phyloP scores from a whole-genome alignment of 2,797 vertebrate genomes.

The Pogoniulus pusillus region DNA sequence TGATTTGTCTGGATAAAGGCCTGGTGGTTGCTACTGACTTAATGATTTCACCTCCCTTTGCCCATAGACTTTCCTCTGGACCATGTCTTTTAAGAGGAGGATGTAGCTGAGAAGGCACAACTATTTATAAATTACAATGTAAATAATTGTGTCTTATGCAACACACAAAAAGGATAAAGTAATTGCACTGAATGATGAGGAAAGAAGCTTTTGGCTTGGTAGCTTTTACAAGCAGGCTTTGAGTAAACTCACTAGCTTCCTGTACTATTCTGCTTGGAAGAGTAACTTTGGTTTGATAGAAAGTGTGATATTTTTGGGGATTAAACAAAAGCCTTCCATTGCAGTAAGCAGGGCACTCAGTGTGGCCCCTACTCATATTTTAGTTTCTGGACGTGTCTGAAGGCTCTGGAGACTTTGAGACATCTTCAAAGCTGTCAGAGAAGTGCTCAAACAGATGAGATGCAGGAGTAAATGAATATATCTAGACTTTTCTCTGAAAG shows the following conservation, averaged over 20 bases:
- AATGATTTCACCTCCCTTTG: background rate
- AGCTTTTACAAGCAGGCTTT: background rate
- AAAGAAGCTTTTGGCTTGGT: background rate
- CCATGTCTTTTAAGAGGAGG: background rate
- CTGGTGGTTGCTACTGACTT: background rate
- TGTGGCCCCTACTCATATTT: background rate
- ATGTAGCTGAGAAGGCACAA: background rate
- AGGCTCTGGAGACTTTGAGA: background rate
- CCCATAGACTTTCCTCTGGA: background rate
- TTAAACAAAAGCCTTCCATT: background rate
- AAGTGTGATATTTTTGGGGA: background rate
- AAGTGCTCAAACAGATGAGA: background rate
- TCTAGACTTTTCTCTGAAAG: background rate
- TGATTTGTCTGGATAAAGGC: background rate
- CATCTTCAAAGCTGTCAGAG: background rate
- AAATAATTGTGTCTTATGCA: slow-evolving; percentile 16
- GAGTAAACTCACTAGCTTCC: background rate
- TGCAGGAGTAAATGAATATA: background rate
- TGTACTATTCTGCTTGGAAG: background rate
- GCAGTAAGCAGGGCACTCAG: background rate
- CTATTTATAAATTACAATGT: slow-evolving; percentile 13
- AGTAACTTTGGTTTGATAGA: background rate
- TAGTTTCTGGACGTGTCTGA: background rate
- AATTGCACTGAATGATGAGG: background rate
- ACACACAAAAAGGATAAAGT: background rate